A percentile compares a stretch with the other conserved stretches of the same genome.
These are phyloP conservation scores for Oxygymnocypris stewartii DNA, from an alignment of 2,113 vertebrate species.

Conservation along the genomic window DNA sequence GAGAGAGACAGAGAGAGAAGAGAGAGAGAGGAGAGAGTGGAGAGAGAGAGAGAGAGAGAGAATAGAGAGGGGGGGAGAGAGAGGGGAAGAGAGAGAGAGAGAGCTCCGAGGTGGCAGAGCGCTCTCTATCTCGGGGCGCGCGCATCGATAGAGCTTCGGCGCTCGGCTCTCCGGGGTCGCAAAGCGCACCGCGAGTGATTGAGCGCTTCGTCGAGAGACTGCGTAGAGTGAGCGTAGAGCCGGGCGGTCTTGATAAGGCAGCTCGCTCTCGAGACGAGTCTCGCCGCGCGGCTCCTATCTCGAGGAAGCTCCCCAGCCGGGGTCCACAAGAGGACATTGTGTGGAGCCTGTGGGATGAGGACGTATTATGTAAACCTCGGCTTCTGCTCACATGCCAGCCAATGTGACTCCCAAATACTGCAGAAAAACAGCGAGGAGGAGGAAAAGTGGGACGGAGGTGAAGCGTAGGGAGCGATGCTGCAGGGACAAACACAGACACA, in stretches of 20 bases:
- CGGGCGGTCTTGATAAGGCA: too few species aligned
- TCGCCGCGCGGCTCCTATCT: too few species aligned
- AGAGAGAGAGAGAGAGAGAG: not conserved
- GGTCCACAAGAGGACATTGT: conserved; percentile 51
- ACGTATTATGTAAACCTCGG: conserved; percentile 70
- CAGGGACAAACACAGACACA: conserved; percentile 8
- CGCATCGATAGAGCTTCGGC: too few species aligned
- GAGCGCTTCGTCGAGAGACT: too few species aligned
- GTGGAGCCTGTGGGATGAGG: conserved; percentile 50
- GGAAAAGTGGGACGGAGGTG: conserved; percentile 25
- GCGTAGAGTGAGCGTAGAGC: too few species aligned
- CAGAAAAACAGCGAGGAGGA: conserved; percentile 18
- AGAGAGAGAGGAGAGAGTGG: conserved; percentile 26
- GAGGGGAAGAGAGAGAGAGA: conserved; percentile 28
- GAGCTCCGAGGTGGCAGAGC: too few species aligned
- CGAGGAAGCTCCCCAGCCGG: too few species aligned
- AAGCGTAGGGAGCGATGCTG: not conserved
- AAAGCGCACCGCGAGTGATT: too few species aligned
- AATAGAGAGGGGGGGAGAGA: conserved; percentile 22
- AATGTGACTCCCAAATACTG: conserved; percentile 71
- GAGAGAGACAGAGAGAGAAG: conserved; percentile 25
- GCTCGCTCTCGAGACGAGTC: too few species aligned
- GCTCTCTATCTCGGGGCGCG: too few species aligned
- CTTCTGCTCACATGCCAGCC: conserved; percentile 74
- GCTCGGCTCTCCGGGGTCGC: too few species aligned